Evolutionary conservation across 2,888 invertebrate genomes (phyloP), one percentile per base, ranked within the genome.

Genomic region (Cyrtodaria siliqua): DNA sequence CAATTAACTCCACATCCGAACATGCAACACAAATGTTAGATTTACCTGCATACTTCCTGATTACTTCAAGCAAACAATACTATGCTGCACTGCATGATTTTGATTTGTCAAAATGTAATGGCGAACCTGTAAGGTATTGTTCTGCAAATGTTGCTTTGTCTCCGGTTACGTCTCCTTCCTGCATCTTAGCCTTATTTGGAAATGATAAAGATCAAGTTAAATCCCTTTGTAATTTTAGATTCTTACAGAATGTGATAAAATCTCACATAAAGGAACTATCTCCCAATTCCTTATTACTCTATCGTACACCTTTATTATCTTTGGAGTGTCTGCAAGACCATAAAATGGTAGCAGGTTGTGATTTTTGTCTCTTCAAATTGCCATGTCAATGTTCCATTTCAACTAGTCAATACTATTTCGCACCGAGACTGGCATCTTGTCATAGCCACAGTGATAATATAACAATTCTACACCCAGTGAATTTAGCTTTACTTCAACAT

Each of bases 21-120:
- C 77, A 77, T 70, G 82, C 77, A 16, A 72, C 79, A 18, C 77
- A 83, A 18, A 29, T 72, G 14, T 29, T 78, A 8, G 44, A 73
- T 52, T 14, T 77, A n/a, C 71, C 82, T n/a, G 23, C 29, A 27
- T 73, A 67, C 16, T 67, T 73, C 57, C 20, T 40, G 2, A 27
- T 73, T 4, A 67, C 49, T 20, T 16, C 18, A 18, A 40, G 67
- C 20, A 33, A 59, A 18, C 67, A 73, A 52, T 67, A 56, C 26
- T 62, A 62, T 52, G 26, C 47, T 33, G 12, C n/a, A n/a, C 14
- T 66, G 3, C 1, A 42, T 38, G 23, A 49, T n/a, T 49, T 53
- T 24, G 63, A 59, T 26, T 57, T 59, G 23, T 33, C 33, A 12
- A 24, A 20, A 1, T 64, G 69, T 56, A 1, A 16, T 6, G 64